Evolutionary conservation across 2,888 invertebrate genomes (phyloP).

Genomic region (Blastobasis lacticolella): DNA sequence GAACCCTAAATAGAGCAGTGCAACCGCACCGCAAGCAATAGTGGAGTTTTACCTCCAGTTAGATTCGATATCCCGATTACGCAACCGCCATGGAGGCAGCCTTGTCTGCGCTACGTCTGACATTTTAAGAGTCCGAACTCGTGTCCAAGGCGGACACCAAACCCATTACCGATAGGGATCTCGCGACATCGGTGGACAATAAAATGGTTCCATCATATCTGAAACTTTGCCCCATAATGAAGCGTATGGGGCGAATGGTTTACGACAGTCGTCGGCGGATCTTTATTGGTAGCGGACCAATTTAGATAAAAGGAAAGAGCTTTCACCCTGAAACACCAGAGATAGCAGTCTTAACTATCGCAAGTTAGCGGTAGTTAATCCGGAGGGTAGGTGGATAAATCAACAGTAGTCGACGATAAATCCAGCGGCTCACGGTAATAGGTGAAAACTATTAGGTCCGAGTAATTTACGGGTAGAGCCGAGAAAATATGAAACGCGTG

Average conservation of each 20-base stretch:
- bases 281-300: conserved; percentile 74
- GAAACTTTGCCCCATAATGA: conserved; percentile 73
- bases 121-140: too few relatives aligned
- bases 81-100: too few relatives aligned
- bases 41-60: too few relatives aligned
- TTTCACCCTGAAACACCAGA: conserved; percentile 69
- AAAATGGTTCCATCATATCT: conserved; percentile 73
- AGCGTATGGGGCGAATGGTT: conserved; percentile 73
- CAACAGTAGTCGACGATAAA: conserved; percentile 70
- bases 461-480: conserved; percentile 52
- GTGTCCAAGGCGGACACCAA: conserved; percentile 16
- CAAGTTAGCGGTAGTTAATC: conserved; percentile 74
- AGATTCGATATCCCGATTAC: too few relatives aligned
- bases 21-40: too few relatives aligned
- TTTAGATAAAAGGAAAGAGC: conserved; percentile 75
- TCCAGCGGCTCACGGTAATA: conserved; percentile 64
- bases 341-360: conserved; percentile 74
- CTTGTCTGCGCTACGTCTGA: too few relatives aligned
- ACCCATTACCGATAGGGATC: conserved; percentile 70
- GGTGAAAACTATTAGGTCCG: conserved; percentile 71
- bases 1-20: too few relatives aligned
- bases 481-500: conserved; percentile 46
- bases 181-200: conserved; percentile 72
- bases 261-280: conserved; percentile 71
- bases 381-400: conserved; percentile 64